Percentiles rank a stretch among this genome's conserved stretches.
Conservation (phyloP, 2,113 vertebrate species). For the Tinamus guttatus region DNA sequence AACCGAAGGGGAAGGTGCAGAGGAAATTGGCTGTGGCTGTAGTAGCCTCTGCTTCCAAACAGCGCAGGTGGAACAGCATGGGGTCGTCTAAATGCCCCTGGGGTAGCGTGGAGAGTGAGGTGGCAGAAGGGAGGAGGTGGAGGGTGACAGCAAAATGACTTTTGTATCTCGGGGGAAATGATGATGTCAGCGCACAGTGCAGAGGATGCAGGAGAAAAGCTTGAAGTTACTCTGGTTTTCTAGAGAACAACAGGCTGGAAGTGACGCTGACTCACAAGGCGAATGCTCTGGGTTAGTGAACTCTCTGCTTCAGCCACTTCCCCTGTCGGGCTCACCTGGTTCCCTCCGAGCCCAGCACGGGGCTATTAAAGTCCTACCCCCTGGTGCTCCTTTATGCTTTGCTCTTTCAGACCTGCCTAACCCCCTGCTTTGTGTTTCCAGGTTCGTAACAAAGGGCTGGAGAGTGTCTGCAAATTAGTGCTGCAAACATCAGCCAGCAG, state of each 20-base stretch:
- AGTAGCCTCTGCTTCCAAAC: neutral
- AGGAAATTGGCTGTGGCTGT: neutral
- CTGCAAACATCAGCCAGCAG: neutral
- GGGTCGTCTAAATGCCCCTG: neutral
- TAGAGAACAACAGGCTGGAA: neutral
- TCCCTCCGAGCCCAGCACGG: neutral
- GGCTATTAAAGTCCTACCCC: neutral
- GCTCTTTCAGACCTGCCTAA: neutral
- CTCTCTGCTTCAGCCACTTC: neutral
- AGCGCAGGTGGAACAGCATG: rapidly evolving
- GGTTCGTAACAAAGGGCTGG: neutral
- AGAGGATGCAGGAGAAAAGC: neutral
- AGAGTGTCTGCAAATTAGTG: neutral
- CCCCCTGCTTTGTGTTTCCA: neutral
- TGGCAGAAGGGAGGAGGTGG: neutral
- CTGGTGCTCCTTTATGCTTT: neutral
- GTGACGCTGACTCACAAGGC: neutral
- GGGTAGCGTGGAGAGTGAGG: neutral
- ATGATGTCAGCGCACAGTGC: neutral
- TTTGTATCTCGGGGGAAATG: rapidly evolving
- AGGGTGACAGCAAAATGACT: neutral
- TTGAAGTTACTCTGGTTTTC: neutral
- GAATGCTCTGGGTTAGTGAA: neutral
- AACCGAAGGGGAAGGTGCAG: neutral
- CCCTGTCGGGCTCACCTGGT: neutral